Base-by-base conservation (phyloP, 2,888 invertebrate species). In the Meganola albula region DNA sequence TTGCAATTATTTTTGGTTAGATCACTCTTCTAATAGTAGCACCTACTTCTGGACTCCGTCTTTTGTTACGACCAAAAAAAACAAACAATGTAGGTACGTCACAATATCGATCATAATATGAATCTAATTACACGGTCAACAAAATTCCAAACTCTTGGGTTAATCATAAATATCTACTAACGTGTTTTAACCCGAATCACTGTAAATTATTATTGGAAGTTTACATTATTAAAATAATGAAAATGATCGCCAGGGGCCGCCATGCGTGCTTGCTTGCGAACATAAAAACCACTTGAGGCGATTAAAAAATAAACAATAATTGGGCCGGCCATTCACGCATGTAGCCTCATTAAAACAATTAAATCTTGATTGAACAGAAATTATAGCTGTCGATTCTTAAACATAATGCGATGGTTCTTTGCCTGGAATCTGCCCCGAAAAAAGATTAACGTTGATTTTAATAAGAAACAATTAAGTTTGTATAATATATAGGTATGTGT, bases 261-360 rank as follows among this genome's bases (percentile, higher is more conserved):
- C 74, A 72, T 83, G 83, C 79, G 80, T 80, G 84, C 74, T 58
- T 72, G 72, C 63, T 82, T 77, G 84, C 85, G 74, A 84, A 83
- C 85, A 80, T 72, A 80, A 83, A 82, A 83, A 83, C 77, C 83
- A 73, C 85, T 85, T 73, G 74, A 60, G 85, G 84, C 85, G 83
- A 85, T 85, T 85, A 85, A 85, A n/a, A 85, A 85, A 85, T 85
- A 85, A 85, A 85, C 85, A 85, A 83, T 85, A 85, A 85, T 85
- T 85, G 85, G 79, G 68, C 78, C 80, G 83, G 69, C 83, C 75
- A 83, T 85, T 85, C 85, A 85, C 85, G 85, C 85, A 85, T 84
- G 84, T 67, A 70, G 80, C 64, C 84, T 85, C 85, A 85, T 85
- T 85, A 85, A 85, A 85, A 85, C 85, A 85, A 85, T 85, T 85